Percentiles rank a stretch among this genome's conserved stretches.
phyloP scores from a whole-genome alignment of 2,113 vertebrate genomes.

The Apteryx mantelli region DNA sequence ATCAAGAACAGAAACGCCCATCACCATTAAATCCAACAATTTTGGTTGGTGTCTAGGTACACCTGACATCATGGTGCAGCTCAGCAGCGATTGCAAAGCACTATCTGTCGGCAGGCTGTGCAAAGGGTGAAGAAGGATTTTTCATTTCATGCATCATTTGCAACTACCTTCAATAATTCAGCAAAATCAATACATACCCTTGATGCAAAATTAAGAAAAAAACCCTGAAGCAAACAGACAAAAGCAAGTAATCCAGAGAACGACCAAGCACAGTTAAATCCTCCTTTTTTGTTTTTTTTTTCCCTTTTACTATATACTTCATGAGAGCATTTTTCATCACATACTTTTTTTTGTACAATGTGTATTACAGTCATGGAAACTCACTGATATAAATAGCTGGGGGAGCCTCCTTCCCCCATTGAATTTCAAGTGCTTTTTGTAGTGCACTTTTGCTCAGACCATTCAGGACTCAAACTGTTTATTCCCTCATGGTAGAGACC shows the following conservation, averaged over 20 bases:
- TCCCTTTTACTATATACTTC: neutral
- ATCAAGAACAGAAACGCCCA: neutral
- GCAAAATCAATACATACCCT: constrained; percentile 51
- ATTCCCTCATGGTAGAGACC: neutral
- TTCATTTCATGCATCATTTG: constrained; percentile 73
- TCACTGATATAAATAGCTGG: neutral
- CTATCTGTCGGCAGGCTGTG: neutral
- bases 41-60: neutral
- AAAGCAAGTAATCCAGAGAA: constrained; percentile 16
- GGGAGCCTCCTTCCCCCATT: fast-evolving
- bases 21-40: neutral
- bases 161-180: constrained; percentile 58
- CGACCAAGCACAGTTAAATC: neutral
- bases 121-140: constrained; percentile 26
- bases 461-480: neutral
- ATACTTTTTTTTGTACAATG: neutral
- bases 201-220: constrained; percentile 41
- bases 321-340: neutral
- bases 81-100: neutral
- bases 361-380: neutral
- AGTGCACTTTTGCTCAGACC: neutral
- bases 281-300: neutral
- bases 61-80: neutral
- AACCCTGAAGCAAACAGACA: constrained; percentile 18
- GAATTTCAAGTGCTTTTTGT: neutral